These are phyloP conservation scores for Margaritifera margaritifera DNA, from an alignment of 2,888 invertebrate genomes.

Conservation along the genomic window DNA sequence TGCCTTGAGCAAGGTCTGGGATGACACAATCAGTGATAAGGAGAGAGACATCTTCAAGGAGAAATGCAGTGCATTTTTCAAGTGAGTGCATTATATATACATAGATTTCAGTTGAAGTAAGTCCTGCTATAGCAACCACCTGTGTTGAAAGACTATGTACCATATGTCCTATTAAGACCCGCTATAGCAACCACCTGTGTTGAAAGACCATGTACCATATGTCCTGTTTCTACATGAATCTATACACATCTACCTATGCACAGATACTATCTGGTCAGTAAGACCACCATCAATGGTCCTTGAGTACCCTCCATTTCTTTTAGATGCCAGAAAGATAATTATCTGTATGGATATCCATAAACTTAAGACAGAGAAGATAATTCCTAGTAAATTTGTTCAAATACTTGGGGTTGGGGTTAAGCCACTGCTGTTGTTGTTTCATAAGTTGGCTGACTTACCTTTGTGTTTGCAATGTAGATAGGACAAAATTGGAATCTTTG, in stretches of 20 bases:
- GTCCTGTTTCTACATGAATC: slow-evolving; percentile 1
- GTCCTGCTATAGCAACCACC: background rate
- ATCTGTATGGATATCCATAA: too few relatives aligned
- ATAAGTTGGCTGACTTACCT: too few relatives aligned
- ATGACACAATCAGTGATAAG: slow-evolving; percentile 95
- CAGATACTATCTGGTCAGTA: too few relatives aligned
- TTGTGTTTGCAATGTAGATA: too few relatives aligned
- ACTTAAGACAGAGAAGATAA: too few relatives aligned
- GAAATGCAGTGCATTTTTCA: slow-evolving; percentile 65
- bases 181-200: background rate
- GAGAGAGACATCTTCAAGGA: slow-evolving; percentile 68
- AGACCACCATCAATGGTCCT: too few relatives aligned
- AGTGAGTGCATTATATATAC: slow-evolving; percentile 49
- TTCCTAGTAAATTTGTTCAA: too few relatives aligned
- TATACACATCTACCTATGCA: background rate
- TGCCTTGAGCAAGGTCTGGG: slow-evolving; percentile 91
- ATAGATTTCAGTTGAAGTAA: background rate
- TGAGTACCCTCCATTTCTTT: too few relatives aligned
- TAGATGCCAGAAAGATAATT: too few relatives aligned
- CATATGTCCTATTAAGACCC: background rate
- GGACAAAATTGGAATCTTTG: too few relatives aligned
- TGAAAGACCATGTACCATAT: slow-evolving; percentile 1
- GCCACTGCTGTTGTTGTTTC: too few relatives aligned
- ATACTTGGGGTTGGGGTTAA: too few relatives aligned
- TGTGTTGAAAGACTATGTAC: background rate